These are phyloP conservation scores for Manis crassicaudata DNA, from an alignment of 2,797 vertebrate genomes.

Conservation along the genomic window DNA sequence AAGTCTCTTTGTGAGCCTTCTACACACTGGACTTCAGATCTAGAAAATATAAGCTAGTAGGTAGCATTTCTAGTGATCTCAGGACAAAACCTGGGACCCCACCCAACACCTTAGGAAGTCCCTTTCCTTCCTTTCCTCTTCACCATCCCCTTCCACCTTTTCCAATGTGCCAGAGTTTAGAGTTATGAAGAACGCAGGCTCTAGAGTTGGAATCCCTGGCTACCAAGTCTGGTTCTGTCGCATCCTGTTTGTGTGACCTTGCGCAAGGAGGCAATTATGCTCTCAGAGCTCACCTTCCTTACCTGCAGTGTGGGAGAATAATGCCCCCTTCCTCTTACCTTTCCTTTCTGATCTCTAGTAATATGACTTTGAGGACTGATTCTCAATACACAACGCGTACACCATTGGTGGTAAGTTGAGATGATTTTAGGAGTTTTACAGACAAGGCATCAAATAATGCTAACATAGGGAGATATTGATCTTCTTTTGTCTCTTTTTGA, in stretches of 20 bases:
- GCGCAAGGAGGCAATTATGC: too few relatives aligned
- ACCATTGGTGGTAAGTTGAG: background rate
- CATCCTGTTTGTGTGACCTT: background rate
- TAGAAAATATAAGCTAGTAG: background rate
- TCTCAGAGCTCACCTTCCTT: background rate
- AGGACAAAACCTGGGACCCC: background rate
- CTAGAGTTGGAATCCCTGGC: background rate
- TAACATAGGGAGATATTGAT: background rate
- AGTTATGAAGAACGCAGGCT: background rate
- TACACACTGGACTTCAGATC: background rate
- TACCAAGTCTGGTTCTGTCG: background rate
- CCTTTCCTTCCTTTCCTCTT: background rate
- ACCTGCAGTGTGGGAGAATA: too few relatives aligned
- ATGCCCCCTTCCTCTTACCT: background rate
- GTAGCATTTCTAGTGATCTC: background rate
- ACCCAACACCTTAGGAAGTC: too few relatives aligned
- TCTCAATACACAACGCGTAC: background rate
- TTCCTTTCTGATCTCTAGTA: background rate
- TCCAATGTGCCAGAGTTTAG: background rate
- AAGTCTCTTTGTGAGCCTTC: background rate
- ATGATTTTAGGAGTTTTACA: background rate
- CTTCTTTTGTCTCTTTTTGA: background rate
- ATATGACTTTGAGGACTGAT: background rate
- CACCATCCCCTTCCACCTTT: background rate
- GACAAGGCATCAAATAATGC: background rate